A percentile compares a stretch with the other conserved stretches of the same genome.
phyloP scores from a whole-genome alignment of 2,888 invertebrate genomes.

The Drosophila algonquin region DNA sequence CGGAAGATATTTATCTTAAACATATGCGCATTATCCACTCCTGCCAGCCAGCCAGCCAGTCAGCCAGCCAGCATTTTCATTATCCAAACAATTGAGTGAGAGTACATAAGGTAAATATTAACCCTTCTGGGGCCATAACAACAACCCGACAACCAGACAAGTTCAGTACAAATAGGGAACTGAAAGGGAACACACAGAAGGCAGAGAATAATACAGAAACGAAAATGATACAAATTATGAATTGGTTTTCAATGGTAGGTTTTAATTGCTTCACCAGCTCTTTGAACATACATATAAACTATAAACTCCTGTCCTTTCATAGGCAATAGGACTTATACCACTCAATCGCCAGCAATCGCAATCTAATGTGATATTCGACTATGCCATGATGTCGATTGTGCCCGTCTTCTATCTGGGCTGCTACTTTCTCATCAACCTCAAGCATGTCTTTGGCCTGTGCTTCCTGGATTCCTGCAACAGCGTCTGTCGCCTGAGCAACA shows the following conservation, averaged over 20 bases:
- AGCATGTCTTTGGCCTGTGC: conserved; percentile 47
- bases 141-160: conserved; percentile 1
- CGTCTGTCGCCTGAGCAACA: conserved; percentile 76
- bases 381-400: conserved; percentile 73
- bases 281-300: not conserved
- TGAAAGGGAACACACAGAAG: conserved; percentile 25
- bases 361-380: conserved; percentile 69
- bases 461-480: conserved; percentile 68
- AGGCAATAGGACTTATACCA: conserved; percentile 80
- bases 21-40: conserved; percentile 60
- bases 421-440: conserved; percentile 66
- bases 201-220: not conserved
- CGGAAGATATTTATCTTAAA: conserved; percentile 75
- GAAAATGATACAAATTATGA: conserved; percentile 70
- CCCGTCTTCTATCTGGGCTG: conserved; percentile 74
- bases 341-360: conserved; percentile 67
- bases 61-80: conserved; percentile 44
- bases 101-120: conserved; percentile 38
- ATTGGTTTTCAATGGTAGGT: conserved; percentile 69
- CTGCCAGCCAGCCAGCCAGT: too few species aligned
- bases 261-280: not conserved
- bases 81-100: conserved; percentile 48
- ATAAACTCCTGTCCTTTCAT: not conserved
- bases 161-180: conserved; percentile 43
- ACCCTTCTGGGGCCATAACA: conserved; percentile 37